Evolutionary conservation across 2,888 invertebrate genomes (phyloP), one percentile per base, ranked within the genome.

Genomic region (Tubulanus polymorphus): DNA sequence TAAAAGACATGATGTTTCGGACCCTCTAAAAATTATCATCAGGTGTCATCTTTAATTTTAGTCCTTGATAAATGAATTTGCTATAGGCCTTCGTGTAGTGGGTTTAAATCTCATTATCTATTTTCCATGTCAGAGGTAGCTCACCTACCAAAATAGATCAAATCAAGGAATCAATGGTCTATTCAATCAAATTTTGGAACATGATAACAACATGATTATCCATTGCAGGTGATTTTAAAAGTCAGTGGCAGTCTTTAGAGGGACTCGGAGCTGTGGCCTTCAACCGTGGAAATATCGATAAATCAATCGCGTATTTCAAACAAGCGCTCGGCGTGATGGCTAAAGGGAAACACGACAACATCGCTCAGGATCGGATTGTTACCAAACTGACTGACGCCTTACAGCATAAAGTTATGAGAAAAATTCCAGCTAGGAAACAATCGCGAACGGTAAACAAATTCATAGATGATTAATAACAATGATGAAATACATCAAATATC

Each of bases 191-290:
- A 50, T 37, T 20, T 18, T n/a, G n/a, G 8, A 45, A 18, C 46
- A 45, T 12, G n/a, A 20, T 12, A 48, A 47, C 23, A 12, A 8
- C 46, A 6, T 37, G 10, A 5, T 51, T 18, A 28, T 41, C 18
- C 26, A 30, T 45, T 32, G 12, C 54, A 64, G 64, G 54, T 25
- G 62, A 61, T 20, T 35, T 28, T 15, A 55, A 56, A 15, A 54
- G 41, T 18, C 57, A 66, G 53, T 66, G 66, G 65, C 66, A 66
- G 55, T 60, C 66, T 1, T 23, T 61, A 48, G 66, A 66, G 32
- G 66, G 66, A 1, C 58, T 64, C 1, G 66, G 61, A 18, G 61
- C 61, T 18, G 60, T 65, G 2, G 56, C 61, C 1, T 64, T 59
- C 53, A 53, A 55, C 27, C 20, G 55, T 29, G 55, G 57, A 15